These are phyloP conservation scores for Drosophila pegasa DNA, from an alignment of 2,888 invertebrate species.

Conservation along the genomic window DNA sequence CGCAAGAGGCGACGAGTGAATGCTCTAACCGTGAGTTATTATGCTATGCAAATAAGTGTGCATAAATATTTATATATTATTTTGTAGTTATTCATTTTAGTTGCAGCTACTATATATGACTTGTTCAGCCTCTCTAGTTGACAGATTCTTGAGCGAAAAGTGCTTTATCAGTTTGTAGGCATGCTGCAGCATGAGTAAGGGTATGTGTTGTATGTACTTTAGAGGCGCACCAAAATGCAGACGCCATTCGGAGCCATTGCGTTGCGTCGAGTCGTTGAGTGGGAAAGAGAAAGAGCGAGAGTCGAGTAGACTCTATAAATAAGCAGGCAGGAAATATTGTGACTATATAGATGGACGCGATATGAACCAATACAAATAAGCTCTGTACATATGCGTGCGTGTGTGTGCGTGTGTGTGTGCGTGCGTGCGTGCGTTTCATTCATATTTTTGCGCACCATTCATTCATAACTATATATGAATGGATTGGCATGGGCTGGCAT, in stretches of 20 bases:
- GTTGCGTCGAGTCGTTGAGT: slow-evolving; percentile 10
- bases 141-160: neutral
- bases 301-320: slow-evolving; percentile 47
- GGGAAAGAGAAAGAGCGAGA: neutral
- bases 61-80: neutral
- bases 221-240: slow-evolving; percentile 28
- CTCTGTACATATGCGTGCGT: neutral
- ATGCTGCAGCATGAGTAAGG: neutral
- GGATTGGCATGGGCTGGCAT: slow-evolving; percentile 31
- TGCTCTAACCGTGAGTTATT: slow-evolving; percentile 2
- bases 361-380: slow-evolving; percentile 23
- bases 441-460: slow-evolving; percentile 58
- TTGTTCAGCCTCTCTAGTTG: neutral
- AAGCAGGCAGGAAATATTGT: slow-evolving; percentile 75
- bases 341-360: slow-evolving; percentile 59
- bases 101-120: neutral
- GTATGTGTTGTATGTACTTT: neutral
- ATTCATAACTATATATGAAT: slow-evolving; percentile 63
- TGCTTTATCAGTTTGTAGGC: neutral
- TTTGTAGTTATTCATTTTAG: neutral
- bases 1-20: neutral
- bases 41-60: too few relatives aligned
- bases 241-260: slow-evolving; percentile 33
- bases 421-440: slow-evolving; percentile 43
- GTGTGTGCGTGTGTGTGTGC: slow-evolving; percentile 9